Conservation (phyloP, 2,888 invertebrate genomes). For the Electrophaes corylata region DNA sequence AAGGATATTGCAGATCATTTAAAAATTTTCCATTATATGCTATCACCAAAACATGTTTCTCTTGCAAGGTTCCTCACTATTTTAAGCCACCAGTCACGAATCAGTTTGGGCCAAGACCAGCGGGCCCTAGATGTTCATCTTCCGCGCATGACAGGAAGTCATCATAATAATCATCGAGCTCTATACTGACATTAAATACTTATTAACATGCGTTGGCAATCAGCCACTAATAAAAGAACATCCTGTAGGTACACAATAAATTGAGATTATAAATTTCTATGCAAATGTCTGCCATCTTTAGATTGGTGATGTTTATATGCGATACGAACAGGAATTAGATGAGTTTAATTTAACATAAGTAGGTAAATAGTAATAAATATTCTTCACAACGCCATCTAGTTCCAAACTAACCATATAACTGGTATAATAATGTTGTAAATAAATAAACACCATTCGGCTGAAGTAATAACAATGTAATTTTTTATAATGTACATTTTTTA, state of each 20-base stretch:
- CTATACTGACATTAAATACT: slow-evolving; percentile 51
- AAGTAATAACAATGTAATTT: too few relatives aligned
- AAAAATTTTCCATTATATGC: too few relatives aligned
- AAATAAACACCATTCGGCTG: too few relatives aligned
- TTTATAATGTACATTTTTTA: too few relatives aligned
- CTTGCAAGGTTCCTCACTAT: slow-evolving; percentile 28
- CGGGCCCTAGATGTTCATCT: slow-evolving; percentile 27
- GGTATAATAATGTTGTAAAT: too few relatives aligned
- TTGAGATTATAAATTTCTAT: not conserved
- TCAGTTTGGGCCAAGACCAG: slow-evolving; percentile 29
- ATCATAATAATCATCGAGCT: slow-evolving; percentile 55
- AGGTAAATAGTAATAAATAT: too few relatives aligned
- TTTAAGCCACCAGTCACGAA: not conserved
- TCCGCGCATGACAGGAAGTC: slow-evolving; percentile 53
- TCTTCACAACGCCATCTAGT: too few relatives aligned
- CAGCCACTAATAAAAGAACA: slow-evolving; percentile 40
- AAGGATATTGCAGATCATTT: too few relatives aligned
- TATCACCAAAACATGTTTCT: too few relatives aligned
- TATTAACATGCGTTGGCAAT: slow-evolving; percentile 46
- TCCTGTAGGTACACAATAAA: slow-evolving; percentile 39
- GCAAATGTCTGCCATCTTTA: not conserved
- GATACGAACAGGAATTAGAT: not conserved
- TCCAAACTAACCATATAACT: too few relatives aligned
- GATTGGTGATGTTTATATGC: too few relatives aligned
- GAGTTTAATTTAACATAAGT: not conserved